A percentile compares a stretch with the other conserved stretches of the same genome.
Conservation (phyloP, 2,113 vertebrate species). For the Muntiacus muntjak region DNA sequence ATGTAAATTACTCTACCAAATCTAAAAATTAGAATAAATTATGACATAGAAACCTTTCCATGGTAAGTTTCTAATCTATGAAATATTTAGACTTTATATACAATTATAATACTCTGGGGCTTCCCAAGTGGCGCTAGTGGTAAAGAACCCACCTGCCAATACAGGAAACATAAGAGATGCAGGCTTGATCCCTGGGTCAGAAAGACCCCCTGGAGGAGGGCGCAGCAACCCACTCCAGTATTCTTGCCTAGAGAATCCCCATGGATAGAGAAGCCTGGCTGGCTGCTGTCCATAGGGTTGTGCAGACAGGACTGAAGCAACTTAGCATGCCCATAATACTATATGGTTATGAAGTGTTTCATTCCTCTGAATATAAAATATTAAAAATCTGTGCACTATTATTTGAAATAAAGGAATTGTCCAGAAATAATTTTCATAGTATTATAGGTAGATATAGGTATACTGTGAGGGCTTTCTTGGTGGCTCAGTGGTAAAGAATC, state of each 20-base stretch:
- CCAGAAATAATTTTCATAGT: neutral
- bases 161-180: neutral
- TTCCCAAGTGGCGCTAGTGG: neutral
- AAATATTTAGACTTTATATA: neutral
- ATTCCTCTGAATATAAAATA: neutral
- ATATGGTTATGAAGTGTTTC: neutral
- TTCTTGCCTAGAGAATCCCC: neutral
- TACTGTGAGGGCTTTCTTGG: neutral
- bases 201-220: neutral
- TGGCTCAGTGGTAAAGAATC: neutral
- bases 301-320: neutral
- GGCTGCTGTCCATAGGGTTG: neutral
- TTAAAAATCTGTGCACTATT: neutral
- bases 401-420: neutral
- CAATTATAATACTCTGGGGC: neutral
- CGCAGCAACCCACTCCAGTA: neutral
- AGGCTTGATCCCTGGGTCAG: neutral
- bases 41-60: neutral
- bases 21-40: neutral
- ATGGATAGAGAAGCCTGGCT: neutral
- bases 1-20: neutral
- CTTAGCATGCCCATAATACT: neutral
- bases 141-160: neutral
- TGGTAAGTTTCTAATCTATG: neutral
- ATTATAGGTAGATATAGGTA: neutral